These are phyloP conservation scores for Malurus cyaneus DNA, from an alignment of 2,113 vertebrate species.

Conservation along the genomic window DNA sequence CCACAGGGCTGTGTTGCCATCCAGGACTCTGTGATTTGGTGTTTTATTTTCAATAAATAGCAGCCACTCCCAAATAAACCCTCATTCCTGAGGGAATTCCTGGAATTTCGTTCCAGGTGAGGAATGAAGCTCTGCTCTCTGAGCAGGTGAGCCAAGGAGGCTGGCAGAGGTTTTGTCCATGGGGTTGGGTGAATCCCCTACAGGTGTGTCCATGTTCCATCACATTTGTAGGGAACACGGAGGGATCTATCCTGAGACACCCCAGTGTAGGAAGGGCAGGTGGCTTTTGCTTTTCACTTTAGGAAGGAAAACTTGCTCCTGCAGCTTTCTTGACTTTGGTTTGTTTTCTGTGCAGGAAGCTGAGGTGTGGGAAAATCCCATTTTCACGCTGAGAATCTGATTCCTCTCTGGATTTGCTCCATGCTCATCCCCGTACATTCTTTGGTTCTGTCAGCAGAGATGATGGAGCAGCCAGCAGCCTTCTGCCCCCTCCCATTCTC, in stretches of 20 bases:
- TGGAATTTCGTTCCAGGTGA: too few species aligned
- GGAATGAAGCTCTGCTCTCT: not conserved
- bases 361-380: not conserved
- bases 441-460: not conserved
- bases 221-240: not conserved
- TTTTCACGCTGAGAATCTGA: not conserved
- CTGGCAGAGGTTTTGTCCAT: not conserved
- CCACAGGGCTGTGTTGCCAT: not conserved
- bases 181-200: not conserved
- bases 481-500: not conserved
- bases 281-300: not conserved
- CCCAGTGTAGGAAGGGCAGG: not conserved
- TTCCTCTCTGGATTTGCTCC: not conserved
- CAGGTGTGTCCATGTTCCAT: not conserved
- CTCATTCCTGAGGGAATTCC: not conserved
- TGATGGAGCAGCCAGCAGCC: not conserved
- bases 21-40: not conserved
- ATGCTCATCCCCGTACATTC: not conserved
- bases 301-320: not conserved
- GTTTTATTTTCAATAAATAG: not conserved
- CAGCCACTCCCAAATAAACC: too few species aligned
- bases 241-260: not conserved
- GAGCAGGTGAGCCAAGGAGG: not conserved
- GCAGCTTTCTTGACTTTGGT: not conserved
- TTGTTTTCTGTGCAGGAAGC: not conserved